Evolutionary conservation across 2,888 invertebrate species (phyloP).

Genomic region (Gortyna flavago): DNA sequence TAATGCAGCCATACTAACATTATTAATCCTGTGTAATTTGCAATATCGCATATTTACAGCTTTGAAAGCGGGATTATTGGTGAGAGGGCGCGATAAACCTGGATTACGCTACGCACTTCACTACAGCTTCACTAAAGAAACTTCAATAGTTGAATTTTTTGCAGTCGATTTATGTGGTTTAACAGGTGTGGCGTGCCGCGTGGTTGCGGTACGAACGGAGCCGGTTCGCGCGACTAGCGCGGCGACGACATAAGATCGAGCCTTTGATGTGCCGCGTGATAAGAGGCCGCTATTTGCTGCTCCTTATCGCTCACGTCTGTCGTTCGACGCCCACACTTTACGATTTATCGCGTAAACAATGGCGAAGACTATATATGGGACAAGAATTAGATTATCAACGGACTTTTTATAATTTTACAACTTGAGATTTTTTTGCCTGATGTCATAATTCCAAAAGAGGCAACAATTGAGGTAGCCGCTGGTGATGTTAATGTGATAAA

Average conservation of each 20-base stretch:
- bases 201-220: slow-evolving; percentile 30
- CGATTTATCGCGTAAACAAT: slow-evolving; percentile 70
- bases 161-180: slow-evolving; percentile 38
- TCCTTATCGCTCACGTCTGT: slow-evolving; percentile 75
- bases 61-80: slow-evolving; percentile 54
- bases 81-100: slow-evolving; percentile 27
- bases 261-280: slow-evolving; percentile 78
- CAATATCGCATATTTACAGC: slow-evolving; percentile 65
- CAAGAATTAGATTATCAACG: slow-evolving; percentile 65
- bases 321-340: slow-evolving; percentile 68
- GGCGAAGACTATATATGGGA: slow-evolving; percentile 63
- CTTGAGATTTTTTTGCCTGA: slow-evolving; percentile 40
- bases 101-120: slow-evolving; percentile 45
- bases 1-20: slow-evolving; percentile 68
- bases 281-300: slow-evolving; percentile 72
- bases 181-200: slow-evolving; percentile 58
- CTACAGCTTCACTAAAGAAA: slow-evolving; percentile 25
- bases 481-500: slow-evolving; percentile 39
- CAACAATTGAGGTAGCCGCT: slow-evolving; percentile 55
- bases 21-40: slow-evolving; percentile 73
- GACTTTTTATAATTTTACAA: slow-evolving; percentile 51
- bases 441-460: slow-evolving; percentile 52
- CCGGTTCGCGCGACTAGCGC: slow-evolving; percentile 50
- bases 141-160: slow-evolving; percentile 26
- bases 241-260: slow-evolving; percentile 68